phyloP scores from a whole-genome alignment of 1,140 invertebrate genomes.

The Drosophila grimshawi region DNA sequence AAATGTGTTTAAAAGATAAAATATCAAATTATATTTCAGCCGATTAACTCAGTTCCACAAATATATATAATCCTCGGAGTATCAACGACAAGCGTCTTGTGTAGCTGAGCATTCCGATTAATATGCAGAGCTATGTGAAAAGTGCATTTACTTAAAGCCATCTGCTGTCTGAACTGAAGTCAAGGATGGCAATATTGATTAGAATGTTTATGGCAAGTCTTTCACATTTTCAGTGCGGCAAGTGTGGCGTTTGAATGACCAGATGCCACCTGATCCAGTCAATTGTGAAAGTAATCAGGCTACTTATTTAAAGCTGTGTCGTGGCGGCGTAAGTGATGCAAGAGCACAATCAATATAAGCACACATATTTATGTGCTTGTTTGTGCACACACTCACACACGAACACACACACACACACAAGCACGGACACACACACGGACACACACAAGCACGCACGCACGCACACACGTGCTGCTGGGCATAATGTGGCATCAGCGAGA shows the following conservation, averaged over 20 bases:
- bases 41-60: too few relatives aligned
- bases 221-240: not conserved
- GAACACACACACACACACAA: not conserved
- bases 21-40: too few relatives aligned
- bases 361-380: slow-evolving; percentile 29
- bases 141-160: too few relatives aligned
- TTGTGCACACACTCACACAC: not conserved
- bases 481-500: slow-evolving; percentile 38
- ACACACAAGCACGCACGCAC: too few relatives aligned
- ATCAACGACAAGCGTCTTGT: too few relatives aligned
- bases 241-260: slow-evolving; percentile 10
- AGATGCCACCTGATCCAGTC: slow-evolving; percentile 21
- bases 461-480: slow-evolving; percentile 21
- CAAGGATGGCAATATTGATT: too few relatives aligned
- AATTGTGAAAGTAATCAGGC: slow-evolving; percentile 39
- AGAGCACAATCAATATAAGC: slow-evolving; percentile 15
- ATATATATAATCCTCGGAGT: too few relatives aligned
- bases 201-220: not conserved
- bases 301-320: slow-evolving; percentile 37
- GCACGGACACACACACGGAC: not conserved
- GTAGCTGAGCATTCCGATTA: too few relatives aligned
- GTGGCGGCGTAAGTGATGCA: slow-evolving; percentile 14
- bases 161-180: too few relatives aligned
- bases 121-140: too few relatives aligned
- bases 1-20: too few relatives aligned